These are phyloP conservation scores for Lordiphosa andalusiaca DNA, from an alignment of 2,888 invertebrate genomes.

Conservation along the genomic window DNA sequence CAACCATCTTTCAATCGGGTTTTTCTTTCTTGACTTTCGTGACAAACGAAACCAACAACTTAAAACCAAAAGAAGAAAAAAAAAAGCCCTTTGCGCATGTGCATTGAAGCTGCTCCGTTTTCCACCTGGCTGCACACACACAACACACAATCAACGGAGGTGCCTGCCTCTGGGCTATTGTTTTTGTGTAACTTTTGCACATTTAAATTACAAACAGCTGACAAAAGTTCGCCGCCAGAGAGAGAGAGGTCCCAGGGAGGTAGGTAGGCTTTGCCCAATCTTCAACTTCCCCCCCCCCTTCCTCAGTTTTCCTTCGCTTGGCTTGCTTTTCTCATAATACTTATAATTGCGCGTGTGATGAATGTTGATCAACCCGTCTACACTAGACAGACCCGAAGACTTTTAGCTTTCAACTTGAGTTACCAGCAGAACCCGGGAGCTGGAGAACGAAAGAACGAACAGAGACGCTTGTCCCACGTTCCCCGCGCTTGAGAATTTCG, in stretches of 20 bases:
- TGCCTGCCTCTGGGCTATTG: constrained; percentile 9
- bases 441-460: background rate
- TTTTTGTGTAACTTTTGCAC: constrained; percentile 59
- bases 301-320: constrained; percentile 47
- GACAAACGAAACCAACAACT: no score
- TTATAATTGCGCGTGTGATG: constrained; percentile 70
- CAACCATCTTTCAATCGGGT: background rate
- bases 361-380: constrained; percentile 18
- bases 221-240: constrained; percentile 56
- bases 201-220: constrained; percentile 73
- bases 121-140: constrained; percentile 53
- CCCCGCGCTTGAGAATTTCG: constrained; percentile 65
- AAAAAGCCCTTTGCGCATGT: constrained; percentile 54
- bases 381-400: constrained; percentile 37
- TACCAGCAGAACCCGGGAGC: constrained; percentile 35
- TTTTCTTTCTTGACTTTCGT: background rate
- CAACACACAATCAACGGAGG: constrained; percentile 2
- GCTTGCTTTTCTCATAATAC: constrained; percentile 65
- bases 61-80: no score
- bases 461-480: constrained; percentile 41
- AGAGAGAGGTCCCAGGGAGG: constrained; percentile 14
- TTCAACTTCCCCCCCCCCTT: background rate
- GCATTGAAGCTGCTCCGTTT: constrained; percentile 69
- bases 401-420: constrained; percentile 60
- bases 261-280: constrained; percentile 61